Evolutionary conservation across 2,888 invertebrate species (phyloP).

Genomic region (Leptinotarsa tumamoca): DNA sequence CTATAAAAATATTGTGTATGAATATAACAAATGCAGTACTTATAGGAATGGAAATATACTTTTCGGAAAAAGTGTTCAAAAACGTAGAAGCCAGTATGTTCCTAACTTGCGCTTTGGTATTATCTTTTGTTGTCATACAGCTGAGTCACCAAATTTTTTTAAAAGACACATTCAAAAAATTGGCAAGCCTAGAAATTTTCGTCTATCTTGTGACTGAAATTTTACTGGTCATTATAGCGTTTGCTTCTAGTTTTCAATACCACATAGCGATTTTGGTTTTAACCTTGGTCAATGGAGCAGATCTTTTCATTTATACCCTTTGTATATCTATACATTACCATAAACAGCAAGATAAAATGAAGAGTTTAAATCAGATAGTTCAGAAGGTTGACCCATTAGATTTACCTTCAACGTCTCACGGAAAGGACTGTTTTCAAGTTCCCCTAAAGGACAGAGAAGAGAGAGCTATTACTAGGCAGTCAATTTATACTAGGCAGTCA

Average conservation of each 20-base stretch:
- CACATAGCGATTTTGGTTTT: conserved; percentile 10
- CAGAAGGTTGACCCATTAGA: background rate
- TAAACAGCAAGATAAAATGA: conserved; percentile 13
- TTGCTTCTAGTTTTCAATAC: conserved; percentile 24
- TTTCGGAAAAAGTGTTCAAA: background rate
- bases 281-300: conserved; percentile 13
- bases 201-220: conserved; percentile 25
- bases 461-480: background rate
- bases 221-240: conserved; percentile 25
- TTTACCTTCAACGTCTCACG: background rate
- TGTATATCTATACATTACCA: conserved; percentile 29
- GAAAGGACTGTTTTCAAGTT: conserved; percentile 2
- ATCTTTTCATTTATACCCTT: conserved; percentile 28
- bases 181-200: conserved; percentile 26
- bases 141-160: conserved; percentile 27
- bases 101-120: conserved; percentile 19
- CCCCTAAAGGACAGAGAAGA: background rate
- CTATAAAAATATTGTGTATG: conserved; percentile 17
- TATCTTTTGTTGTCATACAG: conserved; percentile 27
- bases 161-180: conserved; percentile 21
- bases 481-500: too few species aligned
- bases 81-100: conserved; percentile 8
- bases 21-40: conserved; percentile 18
- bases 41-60: conserved; percentile 23
- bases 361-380: background rate